Conservation (phyloP, 1,140 invertebrate species). For the Drosophila ogumai region DNA sequence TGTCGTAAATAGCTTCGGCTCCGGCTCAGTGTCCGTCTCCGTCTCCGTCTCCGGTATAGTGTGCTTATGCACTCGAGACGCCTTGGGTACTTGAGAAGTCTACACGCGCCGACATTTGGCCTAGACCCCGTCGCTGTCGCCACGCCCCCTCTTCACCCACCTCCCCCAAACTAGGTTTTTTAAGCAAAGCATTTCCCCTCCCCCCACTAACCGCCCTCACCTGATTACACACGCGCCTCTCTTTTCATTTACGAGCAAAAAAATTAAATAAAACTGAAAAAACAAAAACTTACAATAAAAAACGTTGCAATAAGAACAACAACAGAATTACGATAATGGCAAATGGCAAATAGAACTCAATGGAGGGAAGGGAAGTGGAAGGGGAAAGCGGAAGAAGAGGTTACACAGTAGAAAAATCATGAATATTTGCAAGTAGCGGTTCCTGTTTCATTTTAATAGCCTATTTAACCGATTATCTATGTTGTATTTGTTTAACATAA, state of each 20-base stretch:
- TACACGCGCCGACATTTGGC: conserved; percentile 70
- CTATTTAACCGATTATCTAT: background rate
- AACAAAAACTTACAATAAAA: conserved; percentile 66
- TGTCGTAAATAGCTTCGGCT: conserved; percentile 34
- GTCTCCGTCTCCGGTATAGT: conserved; percentile 23
- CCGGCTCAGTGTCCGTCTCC: background rate
- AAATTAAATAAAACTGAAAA: conserved; percentile 45
- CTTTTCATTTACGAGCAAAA: conserved; percentile 58
- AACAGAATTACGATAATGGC: conserved; percentile 69
- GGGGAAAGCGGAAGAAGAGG: background rate
- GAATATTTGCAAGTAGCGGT: too few relatives aligned
- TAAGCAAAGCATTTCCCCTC: conserved; percentile 8
- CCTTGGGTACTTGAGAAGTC: conserved; percentile 60
- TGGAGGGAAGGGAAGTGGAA: background rate
- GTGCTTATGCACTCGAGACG: conserved; percentile 68
- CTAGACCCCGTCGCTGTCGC: conserved; percentile 33
- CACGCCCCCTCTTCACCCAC: background rate
- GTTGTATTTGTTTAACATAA: background rate
- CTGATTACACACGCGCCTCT: conserved; percentile 47
- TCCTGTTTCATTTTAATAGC: background rate
- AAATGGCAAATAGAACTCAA: conserved; percentile 53
- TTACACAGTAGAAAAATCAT: background rate
- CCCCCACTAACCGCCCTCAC: conserved; percentile 19
- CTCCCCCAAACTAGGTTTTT: conserved; percentile 8
- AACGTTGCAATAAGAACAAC: conserved; percentile 29